Conservation (phyloP, 1,140 invertebrate species). For the Bathynomus jamesi region DNA sequence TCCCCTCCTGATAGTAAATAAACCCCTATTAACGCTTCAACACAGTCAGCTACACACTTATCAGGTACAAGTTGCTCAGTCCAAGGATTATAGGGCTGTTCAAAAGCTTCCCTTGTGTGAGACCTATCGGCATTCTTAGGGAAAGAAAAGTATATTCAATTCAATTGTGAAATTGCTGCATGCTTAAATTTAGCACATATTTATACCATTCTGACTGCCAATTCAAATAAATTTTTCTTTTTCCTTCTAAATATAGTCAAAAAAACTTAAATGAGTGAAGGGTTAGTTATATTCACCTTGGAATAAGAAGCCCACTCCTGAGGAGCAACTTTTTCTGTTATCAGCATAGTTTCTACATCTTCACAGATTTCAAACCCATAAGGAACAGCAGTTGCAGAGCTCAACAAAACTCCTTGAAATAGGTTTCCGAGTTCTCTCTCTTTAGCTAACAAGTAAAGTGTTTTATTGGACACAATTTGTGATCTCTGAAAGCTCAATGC, state of each 20-base stretch:
- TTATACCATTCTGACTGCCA: too few relatives aligned
- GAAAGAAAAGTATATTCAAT: too few relatives aligned
- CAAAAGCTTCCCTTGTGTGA: too few relatives aligned
- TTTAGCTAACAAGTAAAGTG: constrained; percentile 11
- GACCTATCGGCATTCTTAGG: too few relatives aligned
- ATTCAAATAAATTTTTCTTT: too few relatives aligned
- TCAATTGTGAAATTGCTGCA: too few relatives aligned
- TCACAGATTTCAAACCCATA: neutral
- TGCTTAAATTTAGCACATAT: too few relatives aligned
- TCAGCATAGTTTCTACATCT: neutral
- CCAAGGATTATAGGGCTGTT: constrained; percentile 6
- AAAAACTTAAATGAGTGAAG: too few relatives aligned
- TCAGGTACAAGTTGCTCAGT: constrained; percentile 7
- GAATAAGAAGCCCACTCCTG: neutral
- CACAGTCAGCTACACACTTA: constrained; percentile 11
- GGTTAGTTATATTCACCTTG: neutral
- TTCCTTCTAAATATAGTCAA: too few relatives aligned
- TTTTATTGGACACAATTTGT: constrained; percentile 6
- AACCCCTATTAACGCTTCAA: constrained; percentile 6
- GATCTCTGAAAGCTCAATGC: constrained; percentile 3
- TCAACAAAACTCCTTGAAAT: neutral
- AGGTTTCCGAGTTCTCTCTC: neutral
- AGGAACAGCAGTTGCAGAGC: neutral
- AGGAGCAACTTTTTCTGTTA: neutral
- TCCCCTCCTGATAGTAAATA: neutral